phyloP scores from a whole-genome alignment of 2,797 vertebrate species.

The Poeciliopsis infans region DNA sequence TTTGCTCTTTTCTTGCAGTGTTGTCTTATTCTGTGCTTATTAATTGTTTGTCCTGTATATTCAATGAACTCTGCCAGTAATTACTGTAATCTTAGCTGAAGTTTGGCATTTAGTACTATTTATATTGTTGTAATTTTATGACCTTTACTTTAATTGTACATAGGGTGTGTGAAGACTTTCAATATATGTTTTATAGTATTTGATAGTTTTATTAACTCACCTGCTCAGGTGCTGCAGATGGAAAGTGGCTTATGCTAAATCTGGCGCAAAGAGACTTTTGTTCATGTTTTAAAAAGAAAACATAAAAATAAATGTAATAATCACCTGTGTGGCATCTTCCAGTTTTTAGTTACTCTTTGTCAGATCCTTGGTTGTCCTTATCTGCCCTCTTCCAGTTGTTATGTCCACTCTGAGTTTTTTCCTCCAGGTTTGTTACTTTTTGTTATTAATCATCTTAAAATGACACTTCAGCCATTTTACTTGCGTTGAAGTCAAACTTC shows the following conservation, averaged over 20 bases:
- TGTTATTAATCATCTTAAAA: neutral
- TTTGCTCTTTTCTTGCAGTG: neutral
- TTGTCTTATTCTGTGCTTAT: neutral
- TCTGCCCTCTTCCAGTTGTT: neutral
- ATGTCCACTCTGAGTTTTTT: neutral
- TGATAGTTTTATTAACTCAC: no score
- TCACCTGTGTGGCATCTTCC: neutral
- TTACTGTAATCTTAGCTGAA: no score
- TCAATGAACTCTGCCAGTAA: neutral
- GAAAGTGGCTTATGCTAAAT: neutral
- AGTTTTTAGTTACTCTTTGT: neutral
- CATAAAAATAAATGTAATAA: neutral
- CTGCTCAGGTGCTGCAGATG: no score
- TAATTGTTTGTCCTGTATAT: neutral
- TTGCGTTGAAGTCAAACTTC: neutral
- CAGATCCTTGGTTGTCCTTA: neutral
- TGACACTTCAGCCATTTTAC: neutral
- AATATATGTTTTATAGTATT: no score
- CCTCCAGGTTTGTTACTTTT: neutral
- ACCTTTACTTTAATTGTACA: no score
- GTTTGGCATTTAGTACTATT: no score
- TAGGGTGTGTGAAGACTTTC: no score
- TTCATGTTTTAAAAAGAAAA: neutral
- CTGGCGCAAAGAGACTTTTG: neutral
- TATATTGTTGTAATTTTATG: no score